A percentile compares a stretch with the other conserved stretches of the same genome.
phyloP scores from a whole-genome alignment of 1,140 invertebrate genomes.

The Physella acuta region DNA sequence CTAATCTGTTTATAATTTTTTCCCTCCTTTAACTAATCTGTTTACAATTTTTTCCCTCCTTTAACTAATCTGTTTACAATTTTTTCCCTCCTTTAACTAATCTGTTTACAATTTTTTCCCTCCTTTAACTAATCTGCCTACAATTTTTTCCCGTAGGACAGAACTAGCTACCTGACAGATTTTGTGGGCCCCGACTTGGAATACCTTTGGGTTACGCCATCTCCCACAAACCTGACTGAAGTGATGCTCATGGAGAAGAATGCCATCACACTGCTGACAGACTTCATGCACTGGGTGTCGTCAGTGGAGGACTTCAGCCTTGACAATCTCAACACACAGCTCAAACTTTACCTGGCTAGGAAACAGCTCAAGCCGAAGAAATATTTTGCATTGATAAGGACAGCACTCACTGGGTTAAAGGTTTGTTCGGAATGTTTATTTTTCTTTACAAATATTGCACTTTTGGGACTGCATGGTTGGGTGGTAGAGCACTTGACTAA shows the following conservation, averaged over 20 bases:
- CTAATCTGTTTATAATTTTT: no score
- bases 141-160: neutral
- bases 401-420: constrained; percentile 4
- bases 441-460: no score
- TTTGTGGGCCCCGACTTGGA: constrained; percentile 10
- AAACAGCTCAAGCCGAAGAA: neutral
- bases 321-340: neutral
- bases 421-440: no score
- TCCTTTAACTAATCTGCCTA: no score
- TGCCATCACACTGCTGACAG: neutral
- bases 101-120: no score
- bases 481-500: no score
- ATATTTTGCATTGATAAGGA: neutral
- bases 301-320: constrained; percentile 1
- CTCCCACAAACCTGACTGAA: neutral
- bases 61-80: no score
- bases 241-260: neutral
- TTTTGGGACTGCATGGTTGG: no score
- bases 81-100: no score
- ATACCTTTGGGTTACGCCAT: constrained; percentile 12
- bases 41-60: no score
- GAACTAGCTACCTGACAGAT: constrained; percentile 8
- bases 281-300: neutral
- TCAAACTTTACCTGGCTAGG: neutral
- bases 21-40: no score